Evolutionary conservation across 2,797 vertebrate genomes (phyloP).

Genomic region (Xiphophorus birchmanni): DNA sequence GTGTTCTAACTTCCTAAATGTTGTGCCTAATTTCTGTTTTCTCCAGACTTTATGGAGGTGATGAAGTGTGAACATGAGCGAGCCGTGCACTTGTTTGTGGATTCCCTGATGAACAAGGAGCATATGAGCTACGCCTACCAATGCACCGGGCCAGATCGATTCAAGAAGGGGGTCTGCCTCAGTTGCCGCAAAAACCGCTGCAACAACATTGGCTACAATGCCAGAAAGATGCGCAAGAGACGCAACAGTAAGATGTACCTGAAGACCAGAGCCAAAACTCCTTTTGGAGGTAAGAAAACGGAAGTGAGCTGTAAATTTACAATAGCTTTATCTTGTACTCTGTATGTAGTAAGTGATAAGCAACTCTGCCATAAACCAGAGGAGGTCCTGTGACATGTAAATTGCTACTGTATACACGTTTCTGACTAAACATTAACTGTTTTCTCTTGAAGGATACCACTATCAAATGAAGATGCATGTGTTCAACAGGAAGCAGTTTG

Average conservation of each 20-base stretch:
- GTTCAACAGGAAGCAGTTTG: slow-evolving; percentile 85
- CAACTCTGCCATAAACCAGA: not conserved
- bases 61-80: slow-evolving; percentile 94
- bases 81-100: slow-evolving; percentile 92
- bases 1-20: no score
- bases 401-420: slow-evolving; percentile 6
- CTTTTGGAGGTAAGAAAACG: slow-evolving; percentile 86
- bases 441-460: slow-evolving; percentile 84
- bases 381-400: slow-evolving; percentile 1
- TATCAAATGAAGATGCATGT: slow-evolving; percentile 99
- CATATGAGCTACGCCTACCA: slow-evolving; percentile 93
- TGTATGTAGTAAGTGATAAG: slow-evolving; percentile 16
- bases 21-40: not conserved
- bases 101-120: slow-evolving; percentile 92
- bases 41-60: slow-evolving; percentile 86
- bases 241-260: slow-evolving; percentile 95
- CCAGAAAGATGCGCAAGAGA: slow-evolving; percentile 85
- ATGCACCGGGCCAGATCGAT: slow-evolving; percentile 89
- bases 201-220: slow-evolving; percentile 92
- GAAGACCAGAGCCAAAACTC: slow-evolving; percentile 92
- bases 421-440: slow-evolving; percentile 15
- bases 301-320: not conserved
- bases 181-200: slow-evolving; percentile 98
- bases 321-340: slow-evolving; percentile 1
- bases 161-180: slow-evolving; percentile 96